A percentile compares a stretch with the other conserved stretches of the same genome.
Conservation (phyloP, 2,797 vertebrate genomes). For the Carduelis carduelis region DNA sequence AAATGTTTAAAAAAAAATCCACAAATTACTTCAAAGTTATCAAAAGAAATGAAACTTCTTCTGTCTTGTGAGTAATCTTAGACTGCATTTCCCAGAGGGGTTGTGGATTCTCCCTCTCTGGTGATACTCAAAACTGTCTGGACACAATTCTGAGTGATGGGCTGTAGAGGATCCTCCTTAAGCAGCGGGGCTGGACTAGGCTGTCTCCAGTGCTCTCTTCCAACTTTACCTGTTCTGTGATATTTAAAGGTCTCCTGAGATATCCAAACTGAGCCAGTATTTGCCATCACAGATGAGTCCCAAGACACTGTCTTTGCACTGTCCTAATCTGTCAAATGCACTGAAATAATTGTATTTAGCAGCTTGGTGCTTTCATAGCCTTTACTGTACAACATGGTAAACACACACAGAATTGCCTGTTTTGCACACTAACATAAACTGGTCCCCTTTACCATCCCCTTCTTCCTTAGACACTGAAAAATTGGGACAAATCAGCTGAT, state of each 20-base stretch:
- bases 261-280: background rate
- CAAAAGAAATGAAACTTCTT: background rate
- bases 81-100: background rate
- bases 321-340: background rate
- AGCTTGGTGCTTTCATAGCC: background rate
- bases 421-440: background rate
- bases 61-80: background rate
- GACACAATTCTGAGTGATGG: background rate
- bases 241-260: background rate
- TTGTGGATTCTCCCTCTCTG: background rate
- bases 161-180: background rate
- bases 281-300: background rate
- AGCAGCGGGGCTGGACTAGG: background rate
- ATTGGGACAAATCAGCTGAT: background rate
- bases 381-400: background rate
- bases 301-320: background rate
- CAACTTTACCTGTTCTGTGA: background rate
- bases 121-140: background rate
- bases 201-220: background rate
- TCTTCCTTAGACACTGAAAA: background rate
- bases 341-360: background rate
- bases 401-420: background rate
- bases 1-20: background rate
- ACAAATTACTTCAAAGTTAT: background rate
- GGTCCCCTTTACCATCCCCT: background rate